A percentile compares a stretch with the other conserved stretches of the same genome.
These are phyloP conservation scores for Pseudochromis fuscus DNA, from an alignment of 2,797 vertebrate genomes.

Conservation along the genomic window DNA sequence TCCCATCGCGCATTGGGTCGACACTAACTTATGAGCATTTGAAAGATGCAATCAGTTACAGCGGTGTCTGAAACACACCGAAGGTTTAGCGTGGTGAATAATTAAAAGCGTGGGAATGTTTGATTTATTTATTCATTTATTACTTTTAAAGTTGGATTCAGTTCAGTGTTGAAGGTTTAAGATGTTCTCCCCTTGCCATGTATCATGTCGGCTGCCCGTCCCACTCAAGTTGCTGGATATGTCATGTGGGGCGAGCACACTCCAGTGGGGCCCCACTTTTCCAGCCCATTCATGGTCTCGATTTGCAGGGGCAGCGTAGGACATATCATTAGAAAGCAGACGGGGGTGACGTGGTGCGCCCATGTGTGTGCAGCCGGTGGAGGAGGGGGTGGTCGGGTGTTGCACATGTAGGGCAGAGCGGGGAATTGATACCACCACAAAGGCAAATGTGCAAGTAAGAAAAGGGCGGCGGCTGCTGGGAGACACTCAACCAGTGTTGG, in stretches of 20 bases:
- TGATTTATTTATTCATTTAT: no score
- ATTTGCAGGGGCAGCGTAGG: constrained; percentile 77
- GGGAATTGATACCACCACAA: constrained; percentile 67
- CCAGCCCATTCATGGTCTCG: constrained; percentile 89
- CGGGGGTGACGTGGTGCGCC: constrained; percentile 47
- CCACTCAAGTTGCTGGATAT: constrained; percentile 44
- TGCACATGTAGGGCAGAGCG: constrained; percentile 59
- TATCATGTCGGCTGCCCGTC: background rate
- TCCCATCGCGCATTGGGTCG: constrained; percentile 51
- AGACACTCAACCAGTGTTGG: constrained; percentile 63
- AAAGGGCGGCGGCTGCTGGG: constrained; percentile 35
- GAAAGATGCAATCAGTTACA: constrained; percentile 56
- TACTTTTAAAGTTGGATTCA: no score
- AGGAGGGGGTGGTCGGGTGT: constrained; percentile 46
- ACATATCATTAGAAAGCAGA: constrained; percentile 75
- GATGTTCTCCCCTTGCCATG: no score
- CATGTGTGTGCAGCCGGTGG: constrained; percentile 37
- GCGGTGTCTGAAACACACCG: constrained; percentile 30
- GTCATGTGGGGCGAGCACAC: constrained; percentile 48
- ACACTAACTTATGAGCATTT: constrained; percentile 59
- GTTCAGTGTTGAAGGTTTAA: no score
- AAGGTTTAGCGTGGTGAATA: constrained; percentile 35
- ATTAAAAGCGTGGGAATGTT: no score
- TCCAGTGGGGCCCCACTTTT: constrained; percentile 76
- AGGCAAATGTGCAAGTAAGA: constrained; percentile 61